Base-by-base conservation (phyloP, 2,797 vertebrate species). In the Tragelaphus oryx region DNA sequence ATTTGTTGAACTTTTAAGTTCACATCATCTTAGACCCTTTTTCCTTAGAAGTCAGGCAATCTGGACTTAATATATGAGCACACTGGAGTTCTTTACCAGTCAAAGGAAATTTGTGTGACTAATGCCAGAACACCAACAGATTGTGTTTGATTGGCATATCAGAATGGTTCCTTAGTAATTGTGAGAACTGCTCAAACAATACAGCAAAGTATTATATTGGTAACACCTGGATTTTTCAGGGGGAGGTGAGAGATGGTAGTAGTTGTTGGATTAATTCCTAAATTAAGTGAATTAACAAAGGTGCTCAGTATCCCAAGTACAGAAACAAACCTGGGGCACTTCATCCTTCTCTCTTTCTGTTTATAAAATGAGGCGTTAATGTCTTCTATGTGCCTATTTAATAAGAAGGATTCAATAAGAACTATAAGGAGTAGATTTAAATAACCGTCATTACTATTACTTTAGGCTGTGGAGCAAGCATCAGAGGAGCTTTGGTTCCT, bases 201-300 rank as follows among this genome's bases (percentile, higher is more conserved):
- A 93, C 81, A 65, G 33, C 68, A 71, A 93, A 92, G 55, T 93
- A 88, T 93, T 93, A 86, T 93, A 76, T 96, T 86, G 87, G 59
- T 89, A 87, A 84, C 95, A 93, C 93, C 94, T 97, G 94, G 85
- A 85, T 81, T 80, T 91, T 65, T 65, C 17, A 48, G 71, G 30
- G 20, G 44, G 30, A n/a, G 6, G 46, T 3, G 2, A 85, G 83
- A 83, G 59, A 83, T 44, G 68, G 30, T 48, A 74, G 48, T 59
- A 60, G 62, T 68, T 37, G 54, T 37, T 91, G 46, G 55, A 20
- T 80, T 95, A 88, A 96, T 94, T 80, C 75, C 86, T 91, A 89
- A 86, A 97, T 94, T 89, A 96, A 96, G 37, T 79, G 93, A 87
- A 93, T 95, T 95, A 92, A 57, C 13, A 7, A 28, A 68, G 59